phyloP scores from a whole-genome alignment of 2,888 invertebrate species.

The Lymantria monacha region DNA sequence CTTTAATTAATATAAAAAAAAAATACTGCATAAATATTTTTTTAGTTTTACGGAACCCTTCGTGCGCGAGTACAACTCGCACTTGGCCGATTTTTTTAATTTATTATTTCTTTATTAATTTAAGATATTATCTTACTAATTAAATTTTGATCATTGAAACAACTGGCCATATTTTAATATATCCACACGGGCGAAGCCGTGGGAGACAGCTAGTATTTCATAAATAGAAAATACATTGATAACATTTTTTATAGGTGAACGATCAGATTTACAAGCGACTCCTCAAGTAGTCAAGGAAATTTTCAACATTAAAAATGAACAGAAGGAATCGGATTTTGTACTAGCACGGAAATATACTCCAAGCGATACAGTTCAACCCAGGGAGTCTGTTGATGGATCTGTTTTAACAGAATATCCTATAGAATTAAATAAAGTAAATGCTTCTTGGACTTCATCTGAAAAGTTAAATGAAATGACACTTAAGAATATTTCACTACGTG shows the following conservation, averaged over 20 bases:
- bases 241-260: slow-evolving; percentile 50
- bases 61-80: too few species aligned
- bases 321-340: slow-evolving; percentile 28
- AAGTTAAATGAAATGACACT: slow-evolving; percentile 68
- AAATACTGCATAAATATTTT: too few species aligned
- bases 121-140: too few species aligned
- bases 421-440: slow-evolving; percentile 54
- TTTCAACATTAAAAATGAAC: slow-evolving; percentile 40
- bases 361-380: slow-evolving; percentile 23
- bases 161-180: too few species aligned
- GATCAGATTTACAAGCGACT: slow-evolving; percentile 44
- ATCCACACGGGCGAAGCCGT: too few species aligned
- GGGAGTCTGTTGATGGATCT: slow-evolving; percentile 7
- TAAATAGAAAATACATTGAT: background rate
- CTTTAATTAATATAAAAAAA: too few species aligned
- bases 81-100: too few species aligned
- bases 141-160: too few species aligned
- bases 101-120: too few species aligned
- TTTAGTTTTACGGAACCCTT: too few species aligned
- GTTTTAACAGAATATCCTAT: slow-evolving; percentile 45
- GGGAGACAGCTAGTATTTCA: too few species aligned
- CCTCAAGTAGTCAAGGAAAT: slow-evolving; percentile 35
- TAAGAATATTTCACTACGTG: slow-evolving; percentile 80
- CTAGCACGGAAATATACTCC: slow-evolving; percentile 40
- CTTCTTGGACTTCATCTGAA: slow-evolving; percentile 58